Percentiles rank a stretch among this genome's conserved stretches.
Conservation (phyloP, 2,888 invertebrate genomes). For the Parnassius glacialis region DNA sequence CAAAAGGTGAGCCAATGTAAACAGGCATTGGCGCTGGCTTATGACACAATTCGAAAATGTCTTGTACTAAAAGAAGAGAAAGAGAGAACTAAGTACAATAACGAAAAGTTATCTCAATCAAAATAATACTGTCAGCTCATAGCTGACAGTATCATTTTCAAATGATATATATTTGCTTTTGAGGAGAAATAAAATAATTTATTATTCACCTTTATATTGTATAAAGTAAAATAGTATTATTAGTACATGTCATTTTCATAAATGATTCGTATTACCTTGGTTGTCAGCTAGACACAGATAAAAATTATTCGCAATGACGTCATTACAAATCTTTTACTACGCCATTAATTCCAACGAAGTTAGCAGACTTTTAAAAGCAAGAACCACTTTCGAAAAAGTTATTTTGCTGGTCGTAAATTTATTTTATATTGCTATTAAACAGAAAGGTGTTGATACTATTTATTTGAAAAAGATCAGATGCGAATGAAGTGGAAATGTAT, state of each 20-base stretch:
- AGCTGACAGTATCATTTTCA: no score
- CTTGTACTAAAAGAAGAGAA: no score
- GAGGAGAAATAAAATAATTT: no score
- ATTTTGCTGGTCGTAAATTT: conserved; percentile 10
- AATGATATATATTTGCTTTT: no score
- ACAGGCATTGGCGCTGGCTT: no score
- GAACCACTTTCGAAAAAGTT: conserved; percentile 16
- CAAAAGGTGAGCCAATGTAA: no score
- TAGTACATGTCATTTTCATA: not conserved
- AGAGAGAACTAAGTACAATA: no score
- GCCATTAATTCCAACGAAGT: not conserved
- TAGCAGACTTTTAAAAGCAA: conserved; percentile 8
- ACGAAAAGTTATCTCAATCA: no score
- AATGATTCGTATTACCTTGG: conserved; percentile 3
- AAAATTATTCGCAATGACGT: conserved; percentile 18
- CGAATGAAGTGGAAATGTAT: conserved; percentile 14
- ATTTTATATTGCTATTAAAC: conserved; percentile 20
- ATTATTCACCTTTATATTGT: no score
- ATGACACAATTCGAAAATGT: no score
- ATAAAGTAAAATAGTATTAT: no score
- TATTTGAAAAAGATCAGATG: conserved; percentile 12
- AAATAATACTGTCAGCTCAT: no score
- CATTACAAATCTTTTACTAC: conserved; percentile 19
- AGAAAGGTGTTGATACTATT: conserved; percentile 24
- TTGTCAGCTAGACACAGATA: conserved; percentile 7